phyloP scores from a whole-genome alignment of 64 coral and sea anemone species.

The Montipora sp. region DNA sequence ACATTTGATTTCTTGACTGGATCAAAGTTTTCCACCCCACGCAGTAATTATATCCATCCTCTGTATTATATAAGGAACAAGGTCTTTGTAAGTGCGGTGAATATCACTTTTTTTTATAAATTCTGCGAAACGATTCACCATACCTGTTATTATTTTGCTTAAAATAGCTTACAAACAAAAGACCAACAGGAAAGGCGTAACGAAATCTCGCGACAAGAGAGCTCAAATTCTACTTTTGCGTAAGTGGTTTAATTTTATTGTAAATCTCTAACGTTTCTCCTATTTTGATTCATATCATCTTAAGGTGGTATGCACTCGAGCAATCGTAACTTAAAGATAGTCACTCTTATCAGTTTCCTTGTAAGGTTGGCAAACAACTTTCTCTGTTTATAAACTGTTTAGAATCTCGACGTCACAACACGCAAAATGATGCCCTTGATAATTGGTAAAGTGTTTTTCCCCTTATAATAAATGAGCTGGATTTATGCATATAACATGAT shows the following conservation, averaged over 20 bases:
- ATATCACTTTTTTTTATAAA: background rate
- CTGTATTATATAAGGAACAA: background rate
- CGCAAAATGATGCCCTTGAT: background rate
- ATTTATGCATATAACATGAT: background rate
- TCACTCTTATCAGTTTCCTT: background rate
- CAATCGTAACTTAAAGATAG: background rate
- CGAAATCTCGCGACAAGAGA: background rate
- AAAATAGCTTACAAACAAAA: background rate
- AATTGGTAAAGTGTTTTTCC: background rate
- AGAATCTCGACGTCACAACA: background rate
- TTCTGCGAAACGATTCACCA: background rate
- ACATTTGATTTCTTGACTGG: background rate
- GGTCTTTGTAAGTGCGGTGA: background rate
- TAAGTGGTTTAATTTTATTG: background rate
- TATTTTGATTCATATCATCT: background rate
- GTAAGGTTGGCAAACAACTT: background rate
- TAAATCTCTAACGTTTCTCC: background rate
- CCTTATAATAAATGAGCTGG: background rate
- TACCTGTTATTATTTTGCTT: conserved; percentile 9
- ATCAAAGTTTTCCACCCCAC: background rate
- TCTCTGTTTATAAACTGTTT: background rate
- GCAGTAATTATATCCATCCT: background rate
- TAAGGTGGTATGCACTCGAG: background rate
- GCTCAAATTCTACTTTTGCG: background rate
- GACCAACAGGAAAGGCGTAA: background rate